These are phyloP conservation scores for Ctenoplectra terminalis DNA, from an alignment of 1,140 invertebrate genomes.

Conservation along the genomic window DNA sequence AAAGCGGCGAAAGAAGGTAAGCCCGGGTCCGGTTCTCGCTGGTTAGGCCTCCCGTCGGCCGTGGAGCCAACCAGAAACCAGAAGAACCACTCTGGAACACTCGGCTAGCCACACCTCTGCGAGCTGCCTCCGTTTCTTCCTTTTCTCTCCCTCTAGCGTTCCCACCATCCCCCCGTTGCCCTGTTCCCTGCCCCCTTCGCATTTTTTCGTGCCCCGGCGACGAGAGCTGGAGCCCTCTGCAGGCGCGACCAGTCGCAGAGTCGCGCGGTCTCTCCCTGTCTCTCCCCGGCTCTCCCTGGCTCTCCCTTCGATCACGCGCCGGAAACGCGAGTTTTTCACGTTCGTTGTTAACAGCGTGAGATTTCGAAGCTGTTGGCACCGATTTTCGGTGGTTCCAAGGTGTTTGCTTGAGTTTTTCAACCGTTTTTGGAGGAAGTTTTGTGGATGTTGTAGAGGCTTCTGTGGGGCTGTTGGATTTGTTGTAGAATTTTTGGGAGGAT, in stretches of 20 bases:
- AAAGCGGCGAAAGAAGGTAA: conserved; percentile 64
- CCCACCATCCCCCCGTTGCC: conserved; percentile 39
- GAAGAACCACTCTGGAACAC: conserved; percentile 77
- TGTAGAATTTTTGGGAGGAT: no score
- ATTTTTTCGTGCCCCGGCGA: conserved; percentile 60
- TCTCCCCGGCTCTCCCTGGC: conserved; percentile 14
- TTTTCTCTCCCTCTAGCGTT: conserved; percentile 61
- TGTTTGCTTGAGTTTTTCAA: no score
- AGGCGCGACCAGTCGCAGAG: conserved; percentile 51
- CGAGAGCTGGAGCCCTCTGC: conserved; percentile 81
- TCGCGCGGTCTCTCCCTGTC: background rate
- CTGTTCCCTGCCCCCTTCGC: conserved; percentile 58
- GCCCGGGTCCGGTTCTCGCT: conserved; percentile 63
- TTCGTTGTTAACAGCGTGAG: background rate
- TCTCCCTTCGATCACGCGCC: background rate
- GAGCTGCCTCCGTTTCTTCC: conserved; percentile 63
- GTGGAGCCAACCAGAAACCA: conserved; percentile 81
- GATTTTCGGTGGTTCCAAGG: no score
- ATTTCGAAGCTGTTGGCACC: no score
- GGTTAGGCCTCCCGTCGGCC: conserved; percentile 81
- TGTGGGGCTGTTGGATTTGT: no score
- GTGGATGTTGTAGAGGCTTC: no score
- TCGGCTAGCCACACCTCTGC: conserved; percentile 82
- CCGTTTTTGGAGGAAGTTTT: no score
- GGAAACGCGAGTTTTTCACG: background rate